Percentiles rank a stretch among this genome's conserved stretches.
phyloP scores from a whole-genome alignment of 2,113 vertebrate species.

The Hypomesus transpacificus region DNA sequence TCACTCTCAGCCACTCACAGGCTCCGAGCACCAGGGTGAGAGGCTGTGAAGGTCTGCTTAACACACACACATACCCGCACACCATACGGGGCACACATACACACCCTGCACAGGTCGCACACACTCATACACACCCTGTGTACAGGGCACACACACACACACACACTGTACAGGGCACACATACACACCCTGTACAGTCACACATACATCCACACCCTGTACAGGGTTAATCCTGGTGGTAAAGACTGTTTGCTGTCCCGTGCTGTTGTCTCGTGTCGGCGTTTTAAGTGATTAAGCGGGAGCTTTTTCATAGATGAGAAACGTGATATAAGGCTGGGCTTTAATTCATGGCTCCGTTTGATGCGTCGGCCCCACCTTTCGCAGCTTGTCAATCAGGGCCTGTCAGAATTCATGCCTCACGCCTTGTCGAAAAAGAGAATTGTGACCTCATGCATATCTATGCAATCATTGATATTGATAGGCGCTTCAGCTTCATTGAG shows the following conservation, averaged over 20 bases:
- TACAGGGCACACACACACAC: too few species aligned
- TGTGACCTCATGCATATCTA: neutral
- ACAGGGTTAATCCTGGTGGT: too few species aligned
- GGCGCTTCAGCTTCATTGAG: too few species aligned
- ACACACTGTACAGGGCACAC: too few species aligned
- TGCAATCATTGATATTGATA: neutral
- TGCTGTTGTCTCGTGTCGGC: neutral
- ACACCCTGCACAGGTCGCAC: too few species aligned
- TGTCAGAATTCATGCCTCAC: slow-evolving; percentile 19
- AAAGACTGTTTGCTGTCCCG: slow-evolving; percentile 4
- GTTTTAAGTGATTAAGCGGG: slow-evolving; percentile 34
- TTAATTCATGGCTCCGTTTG: slow-evolving; percentile 30
- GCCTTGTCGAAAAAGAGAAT: slow-evolving; percentile 24
- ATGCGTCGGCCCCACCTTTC: slow-evolving; percentile 19
- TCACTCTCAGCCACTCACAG: slow-evolving; percentile 40
- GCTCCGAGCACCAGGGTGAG: neutral
- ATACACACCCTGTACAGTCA: too few species aligned
- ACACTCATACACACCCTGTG: too few species aligned
- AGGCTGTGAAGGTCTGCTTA: slow-evolving; percentile 2
- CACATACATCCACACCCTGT: too few species aligned
- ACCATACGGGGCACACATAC: neutral
- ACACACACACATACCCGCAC: neutral
- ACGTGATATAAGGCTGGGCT: slow-evolving; percentile 20
- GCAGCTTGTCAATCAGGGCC: slow-evolving; percentile 20
- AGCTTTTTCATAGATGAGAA: slow-evolving; percentile 38